These are phyloP conservation scores for Apis laboriosa DNA, from an alignment of 1,140 invertebrate species.

Conservation along the genomic window DNA sequence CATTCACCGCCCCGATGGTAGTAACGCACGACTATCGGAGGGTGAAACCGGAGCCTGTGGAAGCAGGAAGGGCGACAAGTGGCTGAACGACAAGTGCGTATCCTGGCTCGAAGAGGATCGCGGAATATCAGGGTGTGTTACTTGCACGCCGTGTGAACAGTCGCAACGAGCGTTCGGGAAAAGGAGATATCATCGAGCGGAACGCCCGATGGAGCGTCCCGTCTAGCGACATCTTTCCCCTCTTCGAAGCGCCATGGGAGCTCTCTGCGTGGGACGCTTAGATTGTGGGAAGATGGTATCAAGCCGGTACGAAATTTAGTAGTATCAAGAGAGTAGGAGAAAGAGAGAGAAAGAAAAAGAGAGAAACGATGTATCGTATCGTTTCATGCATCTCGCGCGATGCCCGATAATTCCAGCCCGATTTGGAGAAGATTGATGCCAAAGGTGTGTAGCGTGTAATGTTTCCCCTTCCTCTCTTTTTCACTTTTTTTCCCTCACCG, in stretches of 20 bases:
- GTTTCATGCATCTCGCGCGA: slow-evolving; percentile 33
- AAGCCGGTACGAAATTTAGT: slow-evolving; percentile 45
- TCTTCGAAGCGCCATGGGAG: slow-evolving; percentile 21
- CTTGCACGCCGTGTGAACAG: slow-evolving; percentile 56
- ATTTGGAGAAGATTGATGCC: slow-evolving; percentile 38
- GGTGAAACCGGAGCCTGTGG: neutral
- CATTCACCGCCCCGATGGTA: slow-evolving; percentile 11
- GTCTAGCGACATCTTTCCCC: slow-evolving; percentile 45
- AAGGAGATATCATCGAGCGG: slow-evolving; percentile 56
- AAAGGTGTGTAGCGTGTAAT: slow-evolving; percentile 23
- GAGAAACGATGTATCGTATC: slow-evolving; percentile 36
- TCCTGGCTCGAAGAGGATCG: slow-evolving; percentile 46
- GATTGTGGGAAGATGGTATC: slow-evolving; percentile 55
- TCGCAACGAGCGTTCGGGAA: slow-evolving; percentile 55
- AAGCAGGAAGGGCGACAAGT: slow-evolving; percentile 64
- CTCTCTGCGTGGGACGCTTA: slow-evolving; percentile 50
- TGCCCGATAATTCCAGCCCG: slow-evolving; percentile 40
- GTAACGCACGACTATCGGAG: slow-evolving; percentile 2
- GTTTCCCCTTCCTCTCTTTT: too few species aligned
- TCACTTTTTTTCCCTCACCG: neutral
- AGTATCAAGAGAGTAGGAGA: slow-evolving; percentile 1
- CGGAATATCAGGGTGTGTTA: slow-evolving; percentile 21
- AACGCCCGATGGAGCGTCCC: slow-evolving; percentile 31
- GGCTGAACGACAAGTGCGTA: slow-evolving; percentile 72
- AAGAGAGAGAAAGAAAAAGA: neutral